Conservation (phyloP, 2,888 invertebrate genomes). For the Tipula lateralis region DNA sequence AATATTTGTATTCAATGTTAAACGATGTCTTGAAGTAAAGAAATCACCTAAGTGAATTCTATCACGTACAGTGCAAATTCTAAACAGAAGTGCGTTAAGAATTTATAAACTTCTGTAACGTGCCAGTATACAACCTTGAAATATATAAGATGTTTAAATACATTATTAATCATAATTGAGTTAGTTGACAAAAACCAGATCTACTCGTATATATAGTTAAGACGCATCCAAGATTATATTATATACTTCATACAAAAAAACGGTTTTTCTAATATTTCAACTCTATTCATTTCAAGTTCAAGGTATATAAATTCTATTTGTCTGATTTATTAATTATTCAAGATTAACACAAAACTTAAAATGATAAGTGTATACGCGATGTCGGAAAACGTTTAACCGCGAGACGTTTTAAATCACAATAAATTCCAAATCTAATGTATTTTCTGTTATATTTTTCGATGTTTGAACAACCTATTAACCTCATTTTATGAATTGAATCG, state of each 20-base stretch:
- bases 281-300: background rate
- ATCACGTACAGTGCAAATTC: no score
- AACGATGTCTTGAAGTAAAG: no score
- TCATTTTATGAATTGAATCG: background rate
- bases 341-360: background rate
- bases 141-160: background rate
- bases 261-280: background rate
- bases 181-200: background rate
- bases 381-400: background rate
- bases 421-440: background rate
- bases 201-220: background rate
- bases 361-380: no score
- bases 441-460: background rate
- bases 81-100: no score
- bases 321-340: background rate
- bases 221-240: background rate
- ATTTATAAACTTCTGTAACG: background rate
- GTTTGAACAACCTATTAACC: conserved; percentile 3
- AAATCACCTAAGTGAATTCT: no score
- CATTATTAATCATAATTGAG: background rate
- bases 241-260: background rate
- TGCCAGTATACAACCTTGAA: background rate
- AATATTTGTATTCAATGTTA: no score
- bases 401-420: background rate
- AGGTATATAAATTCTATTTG: background rate